These are phyloP conservation scores for Puffinus mauretanicus DNA, from an alignment of 2,113 vertebrate genomes.

Conservation along the genomic window DNA sequence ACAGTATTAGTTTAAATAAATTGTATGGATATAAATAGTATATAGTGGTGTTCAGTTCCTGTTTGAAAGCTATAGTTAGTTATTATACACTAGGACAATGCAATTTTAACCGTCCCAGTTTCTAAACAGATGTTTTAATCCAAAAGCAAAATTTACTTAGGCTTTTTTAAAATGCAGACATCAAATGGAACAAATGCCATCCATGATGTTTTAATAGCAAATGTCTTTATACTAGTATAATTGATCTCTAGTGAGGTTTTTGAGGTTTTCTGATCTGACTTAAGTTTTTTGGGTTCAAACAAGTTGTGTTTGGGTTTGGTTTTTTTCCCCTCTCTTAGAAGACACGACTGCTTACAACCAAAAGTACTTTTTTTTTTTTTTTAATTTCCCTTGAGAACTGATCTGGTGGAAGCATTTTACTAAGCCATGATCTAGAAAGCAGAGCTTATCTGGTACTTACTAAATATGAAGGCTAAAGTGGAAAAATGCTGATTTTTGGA, in stretches of 20 bases:
- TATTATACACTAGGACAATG: neutral
- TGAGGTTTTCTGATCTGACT: neutral
- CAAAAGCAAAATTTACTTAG: neutral
- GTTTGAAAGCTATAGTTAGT: neutral
- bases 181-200: neutral
- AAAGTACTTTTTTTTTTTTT: neutral
- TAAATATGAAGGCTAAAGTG: neutral
- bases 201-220: neutral
- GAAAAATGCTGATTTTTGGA: neutral
- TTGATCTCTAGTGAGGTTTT: neutral
- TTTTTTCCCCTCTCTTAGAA: neutral
- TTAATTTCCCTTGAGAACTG: neutral
- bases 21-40: neutral
- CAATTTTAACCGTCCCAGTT: neutral
- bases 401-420: neutral
- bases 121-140: neutral
- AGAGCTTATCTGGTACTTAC: neutral
- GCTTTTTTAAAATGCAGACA: neutral
- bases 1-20: neutral
- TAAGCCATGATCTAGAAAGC: neutral
- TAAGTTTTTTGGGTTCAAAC: neutral
- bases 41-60: neutral
- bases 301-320: neutral
- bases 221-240: neutral
- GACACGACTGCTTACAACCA: neutral